phyloP scores from a whole-genome alignment of 2,797 vertebrate species.

The Ficedula albicollis region DNA sequence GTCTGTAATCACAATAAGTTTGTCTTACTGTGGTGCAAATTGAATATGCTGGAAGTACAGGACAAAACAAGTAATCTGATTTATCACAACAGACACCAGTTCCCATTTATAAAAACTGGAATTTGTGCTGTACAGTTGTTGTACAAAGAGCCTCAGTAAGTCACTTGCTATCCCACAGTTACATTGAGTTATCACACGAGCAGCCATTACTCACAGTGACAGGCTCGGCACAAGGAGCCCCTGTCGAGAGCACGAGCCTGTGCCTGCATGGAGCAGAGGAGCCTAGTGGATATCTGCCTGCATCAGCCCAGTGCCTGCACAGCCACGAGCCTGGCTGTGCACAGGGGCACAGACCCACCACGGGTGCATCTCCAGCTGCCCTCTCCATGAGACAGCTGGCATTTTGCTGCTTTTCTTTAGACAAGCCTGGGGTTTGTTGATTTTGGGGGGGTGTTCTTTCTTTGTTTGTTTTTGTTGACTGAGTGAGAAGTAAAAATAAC shows the following conservation, averaged over 20 bases:
- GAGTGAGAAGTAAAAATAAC: background rate
- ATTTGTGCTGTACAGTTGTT: background rate
- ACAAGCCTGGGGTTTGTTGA: background rate
- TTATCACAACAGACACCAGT: background rate
- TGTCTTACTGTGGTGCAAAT: background rate
- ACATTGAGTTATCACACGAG: slow-evolving; percentile 35
- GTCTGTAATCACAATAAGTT: background rate
- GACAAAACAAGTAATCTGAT: background rate
- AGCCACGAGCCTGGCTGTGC: background rate
- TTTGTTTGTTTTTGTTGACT: background rate
- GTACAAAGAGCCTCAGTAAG: background rate
- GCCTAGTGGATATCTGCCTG: background rate
- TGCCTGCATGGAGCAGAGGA: slow-evolving; percentile 1
- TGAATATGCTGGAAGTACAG: background rate
- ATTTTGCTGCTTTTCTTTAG: background rate
- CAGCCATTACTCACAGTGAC: slow-evolving; percentile 44
- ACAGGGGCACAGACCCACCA: background rate
- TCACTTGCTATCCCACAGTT: background rate
- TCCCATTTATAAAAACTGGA: slow-evolving; percentile 13
- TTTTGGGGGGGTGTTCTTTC: accelerated
- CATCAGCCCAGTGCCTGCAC: background rate
- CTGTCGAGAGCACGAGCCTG: background rate
- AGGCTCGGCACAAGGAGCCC: slow-evolving; percentile 25
- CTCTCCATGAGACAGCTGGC: background rate
- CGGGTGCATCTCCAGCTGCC: background rate